Evolutionary conservation across 1,140 invertebrate species (phyloP).

Genomic region (Bombus pascuorum): DNA sequence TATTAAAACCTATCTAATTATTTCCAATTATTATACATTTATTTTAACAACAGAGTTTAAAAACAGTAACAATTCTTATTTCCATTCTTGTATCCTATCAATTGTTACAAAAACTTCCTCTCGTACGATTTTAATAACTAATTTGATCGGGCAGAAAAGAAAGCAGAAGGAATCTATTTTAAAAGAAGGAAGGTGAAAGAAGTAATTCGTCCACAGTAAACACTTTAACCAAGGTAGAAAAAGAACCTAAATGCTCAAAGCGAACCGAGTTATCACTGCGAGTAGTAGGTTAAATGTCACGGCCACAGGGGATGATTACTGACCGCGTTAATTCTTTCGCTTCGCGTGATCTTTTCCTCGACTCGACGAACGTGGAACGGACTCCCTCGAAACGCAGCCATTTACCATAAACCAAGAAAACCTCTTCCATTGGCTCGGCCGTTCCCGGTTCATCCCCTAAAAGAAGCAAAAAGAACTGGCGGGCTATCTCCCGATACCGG

Average conservation of each 20-base stretch:
- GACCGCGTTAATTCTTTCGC: conserved; percentile 42
- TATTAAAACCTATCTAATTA: not conserved
- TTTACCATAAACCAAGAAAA: conserved; percentile 30
- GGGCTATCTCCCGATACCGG: not conserved
- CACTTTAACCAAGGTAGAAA: not conserved
- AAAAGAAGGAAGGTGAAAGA: not conserved
- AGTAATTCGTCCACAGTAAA: not conserved
- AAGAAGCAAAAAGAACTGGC: conserved; percentile 2
- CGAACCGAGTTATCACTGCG: conserved; percentile 1
- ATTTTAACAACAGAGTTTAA: not conserved
- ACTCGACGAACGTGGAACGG: conserved; percentile 6
- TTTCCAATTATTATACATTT: not conserved
- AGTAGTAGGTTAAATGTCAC: conserved; percentile 28
- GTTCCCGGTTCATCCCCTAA: conserved; percentile 6
- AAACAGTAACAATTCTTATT: not conserved
- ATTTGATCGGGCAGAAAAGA: not conserved
- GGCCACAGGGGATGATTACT: conserved; percentile 31
- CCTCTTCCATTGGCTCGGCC: conserved; percentile 12
- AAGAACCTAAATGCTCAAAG: conserved; percentile 9
- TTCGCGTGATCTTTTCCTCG: conserved; percentile 21
- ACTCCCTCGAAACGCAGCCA: conserved; percentile 11
- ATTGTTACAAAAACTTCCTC: not conserved
- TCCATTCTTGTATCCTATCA: not conserved
- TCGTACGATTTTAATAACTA: not conserved
- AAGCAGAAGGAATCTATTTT: not conserved